Evolutionary conservation across 2,113 vertebrate species (phyloP).

Genomic region (Phrynosoma platyrhinos): DNA sequence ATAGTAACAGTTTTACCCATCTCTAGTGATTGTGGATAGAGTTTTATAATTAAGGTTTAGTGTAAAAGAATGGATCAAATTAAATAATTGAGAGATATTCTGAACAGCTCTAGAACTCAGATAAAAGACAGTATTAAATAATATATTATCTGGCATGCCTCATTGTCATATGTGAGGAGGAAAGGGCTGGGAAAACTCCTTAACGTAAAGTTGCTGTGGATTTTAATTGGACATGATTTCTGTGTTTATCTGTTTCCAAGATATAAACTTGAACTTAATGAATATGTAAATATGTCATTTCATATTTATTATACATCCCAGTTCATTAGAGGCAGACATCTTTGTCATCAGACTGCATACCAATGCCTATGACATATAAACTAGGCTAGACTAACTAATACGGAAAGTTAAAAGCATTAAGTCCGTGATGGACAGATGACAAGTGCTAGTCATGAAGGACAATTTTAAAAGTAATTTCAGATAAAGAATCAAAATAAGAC

Average conservation of each 20-base stretch:
- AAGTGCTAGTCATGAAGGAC: slow-evolving; percentile 23
- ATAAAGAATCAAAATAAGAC: slow-evolving; percentile 39
- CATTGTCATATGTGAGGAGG: background rate
- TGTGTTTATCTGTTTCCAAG: slow-evolving; percentile 20
- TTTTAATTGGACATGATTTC: slow-evolving; percentile 17
- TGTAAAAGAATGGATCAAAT: background rate
- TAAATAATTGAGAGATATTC: background rate
- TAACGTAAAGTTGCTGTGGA: slow-evolving; percentile 12
- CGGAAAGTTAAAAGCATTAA: slow-evolving; percentile 50
- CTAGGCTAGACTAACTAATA: slow-evolving; percentile 35
- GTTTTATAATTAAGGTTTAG: background rate
- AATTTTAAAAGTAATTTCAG: slow-evolving; percentile 36
- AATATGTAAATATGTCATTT: slow-evolving; percentile 29
- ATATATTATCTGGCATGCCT: background rate
- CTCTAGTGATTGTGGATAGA: background rate
- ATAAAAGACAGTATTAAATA: background rate
- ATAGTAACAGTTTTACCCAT: too few species aligned
- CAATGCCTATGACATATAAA: slow-evolving; percentile 22
- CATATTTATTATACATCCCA: background rate
- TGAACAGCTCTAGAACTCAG: background rate
- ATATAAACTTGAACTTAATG: slow-evolving; percentile 5
- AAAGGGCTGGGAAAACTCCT: background rate
- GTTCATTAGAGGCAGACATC: slow-evolving; percentile 38
- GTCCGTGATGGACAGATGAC: slow-evolving; percentile 48
- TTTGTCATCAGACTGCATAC: slow-evolving; percentile 26